These are phyloP conservation scores for Drosophila pseudotakahashii DNA, from an alignment of 2,888 invertebrate genomes.

Conservation along the genomic window DNA sequence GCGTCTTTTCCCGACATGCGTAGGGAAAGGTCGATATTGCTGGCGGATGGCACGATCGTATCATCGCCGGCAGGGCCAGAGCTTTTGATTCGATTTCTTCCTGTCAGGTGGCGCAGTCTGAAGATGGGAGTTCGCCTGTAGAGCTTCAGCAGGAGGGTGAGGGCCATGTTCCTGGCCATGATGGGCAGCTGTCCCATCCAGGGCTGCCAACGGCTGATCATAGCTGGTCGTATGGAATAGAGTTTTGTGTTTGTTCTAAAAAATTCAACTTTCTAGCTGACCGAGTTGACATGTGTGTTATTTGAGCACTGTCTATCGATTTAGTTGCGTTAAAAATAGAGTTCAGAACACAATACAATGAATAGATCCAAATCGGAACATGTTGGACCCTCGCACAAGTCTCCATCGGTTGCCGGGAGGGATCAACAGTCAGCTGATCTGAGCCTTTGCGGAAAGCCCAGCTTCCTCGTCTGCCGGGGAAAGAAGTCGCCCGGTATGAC, in stretches of 20 bases:
- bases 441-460: slow-evolving; percentile 17
- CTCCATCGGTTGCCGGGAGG: background rate
- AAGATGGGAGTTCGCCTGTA: background rate
- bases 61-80: background rate
- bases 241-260: background rate
- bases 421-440: too few species aligned
- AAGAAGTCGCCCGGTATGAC: slow-evolving; percentile 22
- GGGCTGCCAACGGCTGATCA: background rate
- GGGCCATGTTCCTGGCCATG: background rate
- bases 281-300: background rate
- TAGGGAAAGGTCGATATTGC: background rate
- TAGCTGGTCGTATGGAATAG: background rate
- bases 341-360: slow-evolving; percentile 1
- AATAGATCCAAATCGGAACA: background rate
- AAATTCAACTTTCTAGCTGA: background rate
- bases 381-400: background rate
- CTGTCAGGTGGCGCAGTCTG: background rate
- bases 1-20: too few species aligned
- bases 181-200: background rate
- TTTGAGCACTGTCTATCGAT: background rate
- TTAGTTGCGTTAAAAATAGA: background rate
- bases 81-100: background rate
- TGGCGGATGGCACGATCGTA: background rate
- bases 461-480: slow-evolving; percentile 35
- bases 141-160: slow-evolving; percentile 4